Conservation (phyloP, 2,797 vertebrate genomes). For the Trachops cirrhosus region DNA sequence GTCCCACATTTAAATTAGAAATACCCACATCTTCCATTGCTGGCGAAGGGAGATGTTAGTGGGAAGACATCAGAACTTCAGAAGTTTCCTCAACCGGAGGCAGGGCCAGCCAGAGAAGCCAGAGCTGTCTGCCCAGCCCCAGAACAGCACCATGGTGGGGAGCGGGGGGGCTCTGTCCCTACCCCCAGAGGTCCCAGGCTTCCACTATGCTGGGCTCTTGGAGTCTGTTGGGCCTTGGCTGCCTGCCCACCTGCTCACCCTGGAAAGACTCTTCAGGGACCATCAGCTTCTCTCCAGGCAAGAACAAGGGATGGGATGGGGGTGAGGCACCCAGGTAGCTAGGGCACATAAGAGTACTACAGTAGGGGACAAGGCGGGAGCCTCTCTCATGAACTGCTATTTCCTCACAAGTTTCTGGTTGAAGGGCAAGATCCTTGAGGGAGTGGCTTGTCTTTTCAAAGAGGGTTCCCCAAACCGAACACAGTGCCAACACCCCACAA, state of each 20-base stretch:
- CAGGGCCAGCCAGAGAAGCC: neutral
- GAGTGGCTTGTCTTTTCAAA: neutral
- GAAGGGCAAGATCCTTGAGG: neutral
- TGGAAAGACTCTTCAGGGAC: neutral
- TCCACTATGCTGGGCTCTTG: neutral
- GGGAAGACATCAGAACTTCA: neutral
- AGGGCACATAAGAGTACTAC: neutral
- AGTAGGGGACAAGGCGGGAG: neutral
- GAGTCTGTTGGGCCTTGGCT: neutral
- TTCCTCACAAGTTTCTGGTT: neutral
- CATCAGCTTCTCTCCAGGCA: neutral
- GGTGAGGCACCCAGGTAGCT: neutral
- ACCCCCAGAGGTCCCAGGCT: neutral
- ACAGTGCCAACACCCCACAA: neutral
- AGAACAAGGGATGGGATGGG: neutral
- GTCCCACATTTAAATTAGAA: constrained; percentile 73
- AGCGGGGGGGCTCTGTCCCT: neutral
- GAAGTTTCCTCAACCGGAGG: neutral
- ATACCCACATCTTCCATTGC: neutral
- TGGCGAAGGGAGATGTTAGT: neutral
- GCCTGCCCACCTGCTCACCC: neutral
- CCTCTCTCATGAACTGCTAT: neutral
- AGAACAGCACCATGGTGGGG: constrained; percentile 58
- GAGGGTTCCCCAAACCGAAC: neutral
- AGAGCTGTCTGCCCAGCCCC: neutral